A percentile compares a stretch with the other conserved stretches of the same genome.
These are phyloP conservation scores for Torymus texanus DNA, from an alignment of 2,888 invertebrate species.

Conservation along the genomic window DNA sequence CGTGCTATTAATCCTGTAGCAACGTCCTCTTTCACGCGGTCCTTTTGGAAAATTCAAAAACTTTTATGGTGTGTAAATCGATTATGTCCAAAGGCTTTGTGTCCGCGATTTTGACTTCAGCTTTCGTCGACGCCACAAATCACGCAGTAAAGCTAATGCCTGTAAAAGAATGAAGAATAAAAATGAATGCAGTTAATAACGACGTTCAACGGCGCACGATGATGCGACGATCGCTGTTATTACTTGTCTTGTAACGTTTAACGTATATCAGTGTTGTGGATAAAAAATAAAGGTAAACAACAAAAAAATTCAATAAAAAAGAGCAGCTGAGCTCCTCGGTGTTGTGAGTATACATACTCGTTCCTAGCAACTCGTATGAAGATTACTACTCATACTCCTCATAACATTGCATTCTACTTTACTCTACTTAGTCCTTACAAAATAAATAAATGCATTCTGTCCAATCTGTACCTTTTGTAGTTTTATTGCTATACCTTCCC, in stretches of 20 bases:
- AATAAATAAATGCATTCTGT: conserved; percentile 73
- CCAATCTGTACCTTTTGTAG: conserved; percentile 62
- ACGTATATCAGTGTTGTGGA: conserved; percentile 74
- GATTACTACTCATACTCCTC: conserved; percentile 74
- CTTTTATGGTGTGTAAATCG: conserved; percentile 7
- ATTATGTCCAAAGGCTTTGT: conserved; percentile 6
- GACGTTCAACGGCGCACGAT: conserved; percentile 21
- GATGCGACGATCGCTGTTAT: conserved; percentile 59
- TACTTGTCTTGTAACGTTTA: conserved; percentile 71
- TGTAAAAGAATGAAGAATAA: conserved; percentile 38
- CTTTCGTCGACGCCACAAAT: conserved; percentile 35
- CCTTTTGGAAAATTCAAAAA: conserved; percentile 29
- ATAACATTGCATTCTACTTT: conserved; percentile 75
- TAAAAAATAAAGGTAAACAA: conserved; percentile 54
- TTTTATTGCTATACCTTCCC: conserved; percentile 35
- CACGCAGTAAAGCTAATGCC: conserved; percentile 46
- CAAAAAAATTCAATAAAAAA: conserved; percentile 63
- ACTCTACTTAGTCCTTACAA: conserved; percentile 73
- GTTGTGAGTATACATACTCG: conserved; percentile 75
- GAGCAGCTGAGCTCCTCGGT: conserved; percentile 74
- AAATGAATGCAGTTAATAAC: conserved; percentile 44
- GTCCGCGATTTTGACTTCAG: conserved; percentile 49
- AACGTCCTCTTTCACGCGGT: conserved; percentile 15
- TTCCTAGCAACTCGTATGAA: conserved; percentile 75
- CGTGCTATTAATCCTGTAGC: conserved; percentile 44